A percentile compares a stretch with the other conserved stretches of the same genome.
phyloP scores from a whole-genome alignment of 2,888 invertebrate genomes.

The Hofmannophila pseudospretella region DNA sequence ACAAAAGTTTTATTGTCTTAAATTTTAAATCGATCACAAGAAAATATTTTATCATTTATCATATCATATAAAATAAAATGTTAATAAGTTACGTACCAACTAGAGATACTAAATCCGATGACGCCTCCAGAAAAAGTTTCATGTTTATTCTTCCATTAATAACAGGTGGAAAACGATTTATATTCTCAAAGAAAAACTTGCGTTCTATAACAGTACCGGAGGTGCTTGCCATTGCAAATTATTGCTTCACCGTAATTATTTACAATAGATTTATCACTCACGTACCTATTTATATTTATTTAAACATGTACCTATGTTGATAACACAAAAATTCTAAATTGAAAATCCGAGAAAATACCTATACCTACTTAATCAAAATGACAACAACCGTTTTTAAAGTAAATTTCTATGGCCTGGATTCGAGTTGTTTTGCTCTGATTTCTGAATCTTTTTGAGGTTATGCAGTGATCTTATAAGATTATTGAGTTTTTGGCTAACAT shows the following conservation, averaged over 20 bases:
- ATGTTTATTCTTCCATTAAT: conserved; percentile 78
- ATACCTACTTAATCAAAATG: no score
- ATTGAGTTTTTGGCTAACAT: no score
- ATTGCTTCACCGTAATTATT: not conserved
- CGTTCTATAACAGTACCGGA: conserved; percentile 22
- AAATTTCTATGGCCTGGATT: not conserved
- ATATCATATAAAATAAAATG: no score
- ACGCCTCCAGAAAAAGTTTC: conserved; percentile 78
- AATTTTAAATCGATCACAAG: no score
- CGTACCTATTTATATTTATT: conserved; percentile 2
- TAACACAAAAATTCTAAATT: not conserved
- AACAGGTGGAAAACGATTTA: conserved; percentile 73
- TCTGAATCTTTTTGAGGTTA: no score
- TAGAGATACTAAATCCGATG: conserved; percentile 78
- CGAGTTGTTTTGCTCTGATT: not conserved
- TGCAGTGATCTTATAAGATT: no score
- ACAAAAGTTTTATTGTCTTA: no score
- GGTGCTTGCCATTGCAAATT: conserved; percentile 40
- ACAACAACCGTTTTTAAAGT: not conserved
- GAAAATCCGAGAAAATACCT: no score
- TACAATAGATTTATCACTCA: not conserved
- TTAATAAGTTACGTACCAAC: conserved; percentile 74
- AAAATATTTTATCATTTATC: no score
- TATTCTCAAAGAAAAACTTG: conserved; percentile 29
- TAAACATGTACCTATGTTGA: not conserved